Conservation (phyloP, 2,888 invertebrate species). For the Neuroscelio doddi region DNA sequence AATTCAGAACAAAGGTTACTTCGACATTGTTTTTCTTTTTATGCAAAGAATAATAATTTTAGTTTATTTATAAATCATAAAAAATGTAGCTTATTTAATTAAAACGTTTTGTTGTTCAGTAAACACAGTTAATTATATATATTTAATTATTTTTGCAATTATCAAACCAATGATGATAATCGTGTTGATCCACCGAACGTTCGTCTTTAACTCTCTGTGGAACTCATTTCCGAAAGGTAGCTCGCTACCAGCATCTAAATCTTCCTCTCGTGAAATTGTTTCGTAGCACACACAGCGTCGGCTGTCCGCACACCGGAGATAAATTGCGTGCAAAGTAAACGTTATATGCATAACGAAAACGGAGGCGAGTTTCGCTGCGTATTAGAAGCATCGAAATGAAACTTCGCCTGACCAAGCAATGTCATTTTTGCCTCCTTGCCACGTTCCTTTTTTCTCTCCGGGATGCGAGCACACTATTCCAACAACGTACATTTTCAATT, state of each 20-base stretch:
- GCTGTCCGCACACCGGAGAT: slow-evolving; percentile 38
- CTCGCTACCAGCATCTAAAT: slow-evolving; percentile 37
- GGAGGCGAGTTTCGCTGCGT: slow-evolving; percentile 24
- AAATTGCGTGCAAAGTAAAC: slow-evolving; percentile 43
- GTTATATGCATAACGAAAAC: slow-evolving; percentile 36
- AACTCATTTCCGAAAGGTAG: slow-evolving; percentile 40
- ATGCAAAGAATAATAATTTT: too few relatives aligned
- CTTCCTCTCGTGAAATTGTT: slow-evolving; percentile 42
- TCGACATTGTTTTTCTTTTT: too few relatives aligned
- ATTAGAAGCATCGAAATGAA: slow-evolving; percentile 37
- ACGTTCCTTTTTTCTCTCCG: background rate
- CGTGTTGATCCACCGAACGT: too few relatives aligned
- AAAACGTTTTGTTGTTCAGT: too few relatives aligned
- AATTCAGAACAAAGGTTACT: too few relatives aligned
- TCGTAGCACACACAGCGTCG: slow-evolving; percentile 12
- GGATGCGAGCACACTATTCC: too few relatives aligned
- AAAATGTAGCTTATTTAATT: too few relatives aligned
- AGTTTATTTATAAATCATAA: too few relatives aligned
- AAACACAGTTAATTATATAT: too few relatives aligned
- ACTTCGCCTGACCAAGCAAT: slow-evolving; percentile 19
- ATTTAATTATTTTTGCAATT: too few relatives aligned
- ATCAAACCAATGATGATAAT: too few relatives aligned
- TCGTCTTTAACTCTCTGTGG: slow-evolving; percentile 34
- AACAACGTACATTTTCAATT: too few relatives aligned
- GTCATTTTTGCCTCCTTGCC: slow-evolving; percentile 24